Conservation (phyloP, 30 jellyfish, hydroid and myxozoan genomes). For the Nemopilema nomurai region DNA sequence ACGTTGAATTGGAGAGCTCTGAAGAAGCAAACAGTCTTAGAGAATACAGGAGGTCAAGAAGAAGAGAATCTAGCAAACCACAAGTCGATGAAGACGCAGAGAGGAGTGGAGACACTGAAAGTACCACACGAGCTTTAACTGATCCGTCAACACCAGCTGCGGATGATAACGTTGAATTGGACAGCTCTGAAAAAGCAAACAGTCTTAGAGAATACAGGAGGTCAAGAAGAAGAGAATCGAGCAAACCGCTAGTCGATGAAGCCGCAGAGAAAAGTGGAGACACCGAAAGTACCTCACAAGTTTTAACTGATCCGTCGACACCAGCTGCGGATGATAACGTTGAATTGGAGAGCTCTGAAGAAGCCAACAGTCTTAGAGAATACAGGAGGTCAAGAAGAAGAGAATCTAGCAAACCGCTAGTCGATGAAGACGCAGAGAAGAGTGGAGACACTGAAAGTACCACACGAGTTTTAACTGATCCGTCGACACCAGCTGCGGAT, state of each 20-base stretch:
- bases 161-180: not conserved
- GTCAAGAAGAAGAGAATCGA: not conserved
- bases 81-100: too few relatives aligned
- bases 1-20: not conserved
- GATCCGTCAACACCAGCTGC: not conserved
- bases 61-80: too few relatives aligned
- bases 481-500: not conserved
- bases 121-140: not conserved
- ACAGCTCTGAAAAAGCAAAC: not conserved
- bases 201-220: not conserved
- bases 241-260: not conserved
- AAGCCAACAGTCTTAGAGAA: too few relatives aligned
- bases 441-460: too few relatives aligned
- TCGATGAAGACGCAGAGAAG: too few relatives aligned
- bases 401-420: too few relatives aligned
- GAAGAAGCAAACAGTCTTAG: not conserved
- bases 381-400: too few relatives aligned
- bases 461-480: not conserved
- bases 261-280: not conserved
- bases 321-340: not conserved
- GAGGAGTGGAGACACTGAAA: not conserved
- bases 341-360: not conserved
- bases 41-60: too few relatives aligned
- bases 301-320: not conserved
- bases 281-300: not conserved